A percentile compares a stretch with the other conserved stretches of the same genome.
These are phyloP conservation scores for Proterorhinus semilunaris DNA, from an alignment of 2,113 vertebrate genomes.

Conservation along the genomic window DNA sequence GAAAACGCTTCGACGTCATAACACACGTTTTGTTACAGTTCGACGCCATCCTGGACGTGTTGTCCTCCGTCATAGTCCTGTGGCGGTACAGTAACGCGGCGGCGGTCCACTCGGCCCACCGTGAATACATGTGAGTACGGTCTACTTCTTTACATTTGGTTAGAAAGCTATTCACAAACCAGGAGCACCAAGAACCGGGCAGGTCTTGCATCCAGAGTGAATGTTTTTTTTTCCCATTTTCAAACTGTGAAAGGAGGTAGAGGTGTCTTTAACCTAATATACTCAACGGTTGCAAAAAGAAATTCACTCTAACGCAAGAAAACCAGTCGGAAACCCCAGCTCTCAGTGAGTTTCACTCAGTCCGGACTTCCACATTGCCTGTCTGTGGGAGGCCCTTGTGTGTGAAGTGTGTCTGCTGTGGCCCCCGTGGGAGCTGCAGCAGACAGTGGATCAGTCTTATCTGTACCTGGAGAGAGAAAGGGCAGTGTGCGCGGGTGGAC, in stretches of 20 bases:
- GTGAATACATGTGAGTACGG: slow-evolving; percentile 94
- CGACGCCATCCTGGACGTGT: slow-evolving; percentile 90
- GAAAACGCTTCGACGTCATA: too few species aligned
- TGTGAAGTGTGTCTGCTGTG: slow-evolving; percentile 21
- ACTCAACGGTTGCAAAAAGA: too few species aligned
- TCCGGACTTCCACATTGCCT: background rate
- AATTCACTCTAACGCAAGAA: too few species aligned
- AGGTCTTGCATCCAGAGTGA: too few species aligned
- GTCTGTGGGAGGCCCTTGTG: slow-evolving; percentile 25
- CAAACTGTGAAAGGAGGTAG: too few species aligned
- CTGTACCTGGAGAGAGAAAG: slow-evolving; percentile 26
- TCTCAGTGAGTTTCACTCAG: too few species aligned
- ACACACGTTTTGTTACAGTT: slow-evolving; percentile 79
- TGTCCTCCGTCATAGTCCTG: slow-evolving; percentile 94
- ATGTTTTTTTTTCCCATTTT: too few species aligned
- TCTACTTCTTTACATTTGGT: too few species aligned
- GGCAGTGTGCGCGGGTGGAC: slow-evolving; percentile 14
- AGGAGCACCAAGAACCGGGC: too few species aligned
- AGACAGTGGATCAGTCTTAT: slow-evolving; percentile 37
- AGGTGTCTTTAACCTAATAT: too few species aligned
- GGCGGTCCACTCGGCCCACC: slow-evolving; percentile 92
- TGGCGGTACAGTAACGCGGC: slow-evolving; percentile 98
- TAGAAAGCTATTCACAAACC: too few species aligned
- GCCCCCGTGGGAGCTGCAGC: background rate
- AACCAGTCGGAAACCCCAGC: too few species aligned